Percentiles rank a stretch among this genome's conserved stretches.
These are phyloP conservation scores for Podarcis cretensis DNA, from an alignment of 2,113 vertebrate genomes.

Conservation along the genomic window DNA sequence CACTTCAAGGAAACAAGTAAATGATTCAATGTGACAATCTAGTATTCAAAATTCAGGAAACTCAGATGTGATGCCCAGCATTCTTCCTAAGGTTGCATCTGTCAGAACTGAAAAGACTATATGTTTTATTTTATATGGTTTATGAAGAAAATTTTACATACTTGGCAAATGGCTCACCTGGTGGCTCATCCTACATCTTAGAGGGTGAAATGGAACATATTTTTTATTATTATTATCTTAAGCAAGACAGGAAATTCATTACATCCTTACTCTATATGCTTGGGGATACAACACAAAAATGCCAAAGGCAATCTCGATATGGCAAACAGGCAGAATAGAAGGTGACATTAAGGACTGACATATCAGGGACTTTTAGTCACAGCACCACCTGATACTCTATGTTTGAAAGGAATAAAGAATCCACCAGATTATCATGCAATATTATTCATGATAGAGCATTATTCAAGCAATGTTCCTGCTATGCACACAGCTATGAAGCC, in stretches of 20 bases:
- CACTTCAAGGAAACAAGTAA: slow-evolving; percentile 8
- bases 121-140: neutral
- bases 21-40: slow-evolving; percentile 13
- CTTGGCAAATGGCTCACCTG: neutral
- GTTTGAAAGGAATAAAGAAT: slow-evolving; percentile 44
- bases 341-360: slow-evolving; percentile 48
- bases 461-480: slow-evolving; percentile 15
- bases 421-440: slow-evolving; percentile 24
- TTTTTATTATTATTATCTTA: neutral
- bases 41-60: neutral
- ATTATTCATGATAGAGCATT: neutral
- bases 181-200: neutral
- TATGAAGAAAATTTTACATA: neutral
- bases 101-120: slow-evolving; percentile 1
- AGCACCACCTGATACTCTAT: slow-evolving; percentile 36
- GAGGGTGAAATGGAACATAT: neutral
- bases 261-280: neutral
- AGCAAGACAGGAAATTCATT: neutral
- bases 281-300: neutral
- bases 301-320: slow-evolving; percentile 43
- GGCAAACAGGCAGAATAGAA: slow-evolving; percentile 49
- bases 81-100: neutral
- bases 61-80: neutral
- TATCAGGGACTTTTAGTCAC: slow-evolving; percentile 39
- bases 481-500: neutral